Evolutionary conservation across 2,888 invertebrate species (phyloP).

Genomic region (Brachycybe producta): DNA sequence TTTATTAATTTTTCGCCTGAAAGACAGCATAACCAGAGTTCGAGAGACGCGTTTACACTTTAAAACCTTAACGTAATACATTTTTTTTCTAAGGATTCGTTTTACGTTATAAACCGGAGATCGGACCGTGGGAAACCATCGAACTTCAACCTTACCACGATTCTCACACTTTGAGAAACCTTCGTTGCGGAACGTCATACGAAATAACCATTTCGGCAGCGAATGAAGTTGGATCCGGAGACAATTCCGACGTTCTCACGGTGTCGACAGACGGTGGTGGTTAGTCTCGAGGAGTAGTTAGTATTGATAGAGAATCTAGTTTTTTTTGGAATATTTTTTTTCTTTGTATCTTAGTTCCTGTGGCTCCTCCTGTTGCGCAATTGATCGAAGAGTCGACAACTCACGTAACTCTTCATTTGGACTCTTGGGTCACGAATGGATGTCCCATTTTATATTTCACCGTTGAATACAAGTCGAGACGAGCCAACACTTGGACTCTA

Average conservation of each 20-base stretch:
- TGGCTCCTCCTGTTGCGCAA: slow-evolving; percentile 32
- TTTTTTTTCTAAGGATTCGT: slow-evolving; percentile 27
- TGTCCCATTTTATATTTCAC: slow-evolving; percentile 36
- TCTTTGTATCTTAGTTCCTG: slow-evolving; percentile 31
- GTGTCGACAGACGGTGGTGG: slow-evolving; percentile 36
- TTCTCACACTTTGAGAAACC: slow-evolving; percentile 30
- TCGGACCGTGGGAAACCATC: slow-evolving; percentile 28
- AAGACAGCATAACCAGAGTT: no score
- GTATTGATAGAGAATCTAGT: not conserved
- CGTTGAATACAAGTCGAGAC: slow-evolving; percentile 30
- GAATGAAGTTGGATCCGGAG: slow-evolving; percentile 32
- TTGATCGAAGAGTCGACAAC: slow-evolving; percentile 34
- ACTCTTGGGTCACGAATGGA: slow-evolving; percentile 34
- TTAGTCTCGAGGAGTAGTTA: slow-evolving; percentile 22
- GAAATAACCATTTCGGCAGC: slow-evolving; percentile 31
- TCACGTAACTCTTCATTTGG: slow-evolving; percentile 34
- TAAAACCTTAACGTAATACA: no score
- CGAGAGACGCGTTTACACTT: no score
- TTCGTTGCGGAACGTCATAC: slow-evolving; percentile 34
- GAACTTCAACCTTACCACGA: slow-evolving; percentile 28
- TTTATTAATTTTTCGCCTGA: no score
- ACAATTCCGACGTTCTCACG: slow-evolving; percentile 30
- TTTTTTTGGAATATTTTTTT: not conserved
- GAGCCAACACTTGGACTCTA: slow-evolving; percentile 23
- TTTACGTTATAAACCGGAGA: slow-evolving; percentile 29